Evolutionary conservation across 2,797 vertebrate genomes (phyloP), one percentile per base, ranked within the genome.

Genomic region (Euphonia xanthogaster): DNA sequence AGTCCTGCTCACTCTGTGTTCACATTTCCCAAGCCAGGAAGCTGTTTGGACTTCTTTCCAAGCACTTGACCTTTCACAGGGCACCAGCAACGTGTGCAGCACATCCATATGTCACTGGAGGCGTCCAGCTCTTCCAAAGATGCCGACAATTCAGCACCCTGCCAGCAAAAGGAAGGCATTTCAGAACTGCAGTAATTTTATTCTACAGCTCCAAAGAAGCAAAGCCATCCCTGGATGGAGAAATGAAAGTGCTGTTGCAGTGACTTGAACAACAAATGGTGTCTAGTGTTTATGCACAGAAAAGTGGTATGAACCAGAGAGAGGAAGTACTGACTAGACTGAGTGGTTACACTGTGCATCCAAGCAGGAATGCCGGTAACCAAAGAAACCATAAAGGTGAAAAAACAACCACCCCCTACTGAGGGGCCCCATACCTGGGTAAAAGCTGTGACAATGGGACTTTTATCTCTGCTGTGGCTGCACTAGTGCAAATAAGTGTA

Each of bases 351-450:
- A 6, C 19, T 21, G 58, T 42, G 44, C 47, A 50, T 55, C 15
- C 37, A 60, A 66, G 39, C 77, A 61, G 47, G 50, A 70, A 55
- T 71, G 45, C 40, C 33, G 33, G 48, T 40, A 74, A 67, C 61
- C 53, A 86, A 60, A 54, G 47, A 86, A 86, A 77, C 5, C 6
- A 60, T 24, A 57, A 40, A 86, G 57, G 61, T 53, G 15, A 86
- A 63, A 94, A 82, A 30, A 0, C n/a, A 31, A 4, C 18, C 33
- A 37, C 4, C 35, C 2, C 33, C 31, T 2, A 7, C 15, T 0
- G 2, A 11, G 39, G 63, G 72, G 22, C 51, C 39, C n/a, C 18
- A 6, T n/a, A 65, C 40, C 23, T 39, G 35, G 5, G n/a, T 35
- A 35, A 35, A 63, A 72, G 37, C 55, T 33, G 14, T 23, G 33